These are phyloP conservation scores for Eristalis arbustorum DNA, from an alignment of 2,888 invertebrate genomes.

Conservation along the genomic window DNA sequence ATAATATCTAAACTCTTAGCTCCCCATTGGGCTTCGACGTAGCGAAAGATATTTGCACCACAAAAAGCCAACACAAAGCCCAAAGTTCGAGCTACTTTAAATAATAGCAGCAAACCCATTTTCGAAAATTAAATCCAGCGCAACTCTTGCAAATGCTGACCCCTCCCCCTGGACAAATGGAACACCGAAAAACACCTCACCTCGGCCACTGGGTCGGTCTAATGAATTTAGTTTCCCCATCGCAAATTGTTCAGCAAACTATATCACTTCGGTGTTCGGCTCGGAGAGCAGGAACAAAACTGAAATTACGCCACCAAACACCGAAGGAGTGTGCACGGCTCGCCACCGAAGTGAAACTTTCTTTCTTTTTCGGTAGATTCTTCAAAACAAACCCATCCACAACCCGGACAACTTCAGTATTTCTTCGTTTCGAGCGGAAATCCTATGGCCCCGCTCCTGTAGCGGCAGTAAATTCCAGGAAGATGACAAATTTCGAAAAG, in stretches of 20 bases:
- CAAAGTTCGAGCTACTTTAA: conserved; percentile 2
- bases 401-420: background rate
- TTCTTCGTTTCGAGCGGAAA: conserved; percentile 2
- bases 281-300: background rate
- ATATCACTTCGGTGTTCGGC: conserved; percentile 21
- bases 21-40: background rate
- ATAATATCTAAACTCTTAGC: background rate
- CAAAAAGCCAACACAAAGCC: too few species aligned
- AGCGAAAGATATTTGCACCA: background rate
- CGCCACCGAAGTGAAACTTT: conserved; percentile 16
- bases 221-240: conserved; percentile 53
- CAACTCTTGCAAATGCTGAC: background rate
- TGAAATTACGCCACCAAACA: conserved; percentile 7
- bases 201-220: conserved; percentile 12
- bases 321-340: conserved; percentile 3
- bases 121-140: background rate
- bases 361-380: conserved; percentile 15
- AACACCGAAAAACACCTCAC: conserved; percentile 5
- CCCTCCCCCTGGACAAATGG: background rate
- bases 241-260: conserved; percentile 44
- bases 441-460: background rate
- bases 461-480: conserved; percentile 42
- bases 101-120: conserved; percentile 5
- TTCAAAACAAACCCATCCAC: background rate
- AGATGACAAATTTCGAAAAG: conserved; percentile 63